phyloP scores from a whole-genome alignment of 2,113 vertebrate species.

The Sarotherodon lohbergeri region DNA sequence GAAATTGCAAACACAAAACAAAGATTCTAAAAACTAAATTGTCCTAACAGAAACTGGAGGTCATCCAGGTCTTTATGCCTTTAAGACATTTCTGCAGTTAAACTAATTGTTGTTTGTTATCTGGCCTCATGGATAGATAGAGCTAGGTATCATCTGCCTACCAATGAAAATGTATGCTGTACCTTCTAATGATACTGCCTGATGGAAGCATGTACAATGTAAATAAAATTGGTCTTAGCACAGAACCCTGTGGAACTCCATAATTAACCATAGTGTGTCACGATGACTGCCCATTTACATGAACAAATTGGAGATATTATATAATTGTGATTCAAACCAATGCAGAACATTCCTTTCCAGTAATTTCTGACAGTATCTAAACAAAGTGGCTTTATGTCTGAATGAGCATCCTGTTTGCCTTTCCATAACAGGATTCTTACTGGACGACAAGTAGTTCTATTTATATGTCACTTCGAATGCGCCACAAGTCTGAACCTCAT shows the following conservation, averaged over 20 bases:
- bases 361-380: neutral
- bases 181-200: neutral
- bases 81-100: neutral
- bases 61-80: neutral
- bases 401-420: neutral
- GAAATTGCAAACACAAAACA: neutral
- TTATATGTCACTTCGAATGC: neutral
- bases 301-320: neutral
- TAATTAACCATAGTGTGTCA: neutral
- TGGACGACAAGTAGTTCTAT: neutral
- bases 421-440: neutral
- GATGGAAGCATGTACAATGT: neutral
- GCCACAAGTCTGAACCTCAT: neutral
- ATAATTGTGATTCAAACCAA: neutral
- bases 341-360: neutral
- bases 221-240: neutral
- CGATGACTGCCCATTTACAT: neutral
- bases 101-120: neutral
- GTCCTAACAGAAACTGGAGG: neutral
- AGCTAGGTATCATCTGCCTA: neutral
- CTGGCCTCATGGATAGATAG: neutral
- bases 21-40: neutral
- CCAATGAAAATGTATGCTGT: neutral
- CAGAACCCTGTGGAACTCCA: neutral
- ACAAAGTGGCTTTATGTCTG: neutral